Evolutionary conservation across 1,140 invertebrate genomes (phyloP).

Genomic region (Ostrea edulis): DNA sequence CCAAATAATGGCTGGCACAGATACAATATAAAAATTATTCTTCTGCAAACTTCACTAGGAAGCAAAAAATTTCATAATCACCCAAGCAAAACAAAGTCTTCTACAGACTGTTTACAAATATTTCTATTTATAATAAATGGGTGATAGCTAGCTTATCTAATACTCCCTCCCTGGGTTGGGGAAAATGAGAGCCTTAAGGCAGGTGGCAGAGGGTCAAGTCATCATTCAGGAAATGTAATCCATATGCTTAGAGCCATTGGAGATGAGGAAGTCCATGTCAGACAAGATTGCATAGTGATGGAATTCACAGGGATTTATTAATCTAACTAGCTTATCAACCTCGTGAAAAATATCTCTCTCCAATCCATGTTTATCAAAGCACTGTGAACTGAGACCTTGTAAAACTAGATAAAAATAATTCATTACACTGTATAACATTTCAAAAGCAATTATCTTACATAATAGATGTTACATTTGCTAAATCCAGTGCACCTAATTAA

Average conservation of each 20-base stretch:
- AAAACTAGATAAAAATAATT: too few relatives aligned
- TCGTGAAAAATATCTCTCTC: neutral
- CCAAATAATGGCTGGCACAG: slow-evolving; percentile 12
- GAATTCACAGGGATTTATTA: neutral
- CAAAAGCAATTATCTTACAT: too few relatives aligned
- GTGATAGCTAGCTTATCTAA: neutral
- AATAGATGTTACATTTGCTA: too few relatives aligned
- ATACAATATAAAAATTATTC: neutral
- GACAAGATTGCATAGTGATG: neutral
- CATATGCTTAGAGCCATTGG: neutral
- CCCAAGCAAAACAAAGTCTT: neutral
- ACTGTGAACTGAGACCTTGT: too few relatives aligned
- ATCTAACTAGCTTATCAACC: slow-evolving; percentile 21
- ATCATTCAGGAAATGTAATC: neutral
- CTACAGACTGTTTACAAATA: neutral
- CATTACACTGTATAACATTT: too few relatives aligned
- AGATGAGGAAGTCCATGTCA: neutral
- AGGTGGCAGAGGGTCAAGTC: neutral
- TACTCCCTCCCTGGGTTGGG: neutral
- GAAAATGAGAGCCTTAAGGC: neutral
- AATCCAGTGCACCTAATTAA: too few relatives aligned
- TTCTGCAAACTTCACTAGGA: neutral
- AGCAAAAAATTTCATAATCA: neutral
- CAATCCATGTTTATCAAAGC: slow-evolving; percentile 1
- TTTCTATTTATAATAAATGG: neutral